Conservation (phyloP, 2,888 invertebrate genomes). For the Chironomus tentans region DNA sequence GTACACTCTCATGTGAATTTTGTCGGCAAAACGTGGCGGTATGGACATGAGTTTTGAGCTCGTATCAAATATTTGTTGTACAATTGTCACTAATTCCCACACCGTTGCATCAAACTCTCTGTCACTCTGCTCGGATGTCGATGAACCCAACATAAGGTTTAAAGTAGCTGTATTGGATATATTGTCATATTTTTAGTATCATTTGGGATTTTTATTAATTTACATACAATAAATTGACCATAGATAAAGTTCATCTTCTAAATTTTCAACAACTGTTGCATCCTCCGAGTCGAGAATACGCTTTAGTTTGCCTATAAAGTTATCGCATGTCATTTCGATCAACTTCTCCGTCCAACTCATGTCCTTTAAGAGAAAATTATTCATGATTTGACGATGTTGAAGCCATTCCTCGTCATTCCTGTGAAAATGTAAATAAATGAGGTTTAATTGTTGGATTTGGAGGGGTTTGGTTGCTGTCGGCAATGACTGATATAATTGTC, state of each 20-base stretch:
- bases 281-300: conserved; percentile 35
- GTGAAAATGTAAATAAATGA: conserved; percentile 23
- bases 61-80: conserved; percentile 64
- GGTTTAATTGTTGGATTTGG: neutral
- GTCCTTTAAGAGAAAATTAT: conserved; percentile 59
- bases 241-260: conserved; percentile 42
- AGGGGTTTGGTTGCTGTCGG: neutral
- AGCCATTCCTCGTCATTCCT: conserved; percentile 75
- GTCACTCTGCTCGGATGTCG: conserved; percentile 33
- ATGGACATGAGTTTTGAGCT: conserved; percentile 60
- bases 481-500: too few relatives aligned
- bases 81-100: conserved; percentile 49
- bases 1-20: conserved; percentile 59
- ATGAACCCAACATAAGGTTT: conserved; percentile 41
- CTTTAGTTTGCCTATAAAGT: conserved; percentile 48
- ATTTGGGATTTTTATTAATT: neutral
- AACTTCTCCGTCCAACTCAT: conserved; percentile 51
- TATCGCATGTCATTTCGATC: conserved; percentile 47
- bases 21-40: conserved; percentile 56
- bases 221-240: conserved; percentile 45
- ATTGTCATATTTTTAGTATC: neutral
- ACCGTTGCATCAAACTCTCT: conserved; percentile 43
- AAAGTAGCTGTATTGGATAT: conserved; percentile 35
- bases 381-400: conserved; percentile 59
- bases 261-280: conserved; percentile 41